A percentile compares a stretch with the other conserved stretches of the same genome.
phyloP scores from a whole-genome alignment of 2,888 invertebrate species.

The Eupithecia abbreviata region DNA sequence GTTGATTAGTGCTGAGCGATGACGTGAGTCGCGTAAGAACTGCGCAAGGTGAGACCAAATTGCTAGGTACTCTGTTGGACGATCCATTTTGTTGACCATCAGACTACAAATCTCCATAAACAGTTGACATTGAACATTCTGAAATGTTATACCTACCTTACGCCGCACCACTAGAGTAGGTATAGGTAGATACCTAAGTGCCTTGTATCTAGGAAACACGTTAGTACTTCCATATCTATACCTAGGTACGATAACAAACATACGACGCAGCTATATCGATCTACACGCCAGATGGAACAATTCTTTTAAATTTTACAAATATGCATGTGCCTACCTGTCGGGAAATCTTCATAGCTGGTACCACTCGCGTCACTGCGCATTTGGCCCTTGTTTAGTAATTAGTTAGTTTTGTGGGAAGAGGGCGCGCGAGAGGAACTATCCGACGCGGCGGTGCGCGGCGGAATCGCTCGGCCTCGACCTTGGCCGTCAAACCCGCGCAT shows the following conservation, averaged over 20 bases:
- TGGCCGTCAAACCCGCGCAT: conserved; percentile 84
- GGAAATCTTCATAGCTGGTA: conserved; percentile 37
- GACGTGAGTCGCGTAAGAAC: conserved; percentile 64
- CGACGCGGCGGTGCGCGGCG: conserved; percentile 80
- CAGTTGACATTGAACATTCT: conserved; percentile 18
- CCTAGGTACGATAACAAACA: conserved; percentile 64
- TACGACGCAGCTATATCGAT: conserved; percentile 59
- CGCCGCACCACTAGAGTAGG: background rate
- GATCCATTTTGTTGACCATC: conserved; percentile 50
- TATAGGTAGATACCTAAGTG: background rate
- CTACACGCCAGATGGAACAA: conserved; percentile 25
- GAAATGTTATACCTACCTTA: background rate
- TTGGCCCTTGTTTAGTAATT: conserved; percentile 60
- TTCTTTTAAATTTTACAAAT: background rate
- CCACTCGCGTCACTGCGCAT: conserved; percentile 76
- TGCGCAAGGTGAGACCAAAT: conserved; percentile 64
- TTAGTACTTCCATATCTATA: conserved; percentile 7
- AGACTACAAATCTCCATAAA: conserved; percentile 40
- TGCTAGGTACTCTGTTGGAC: conserved; percentile 52
- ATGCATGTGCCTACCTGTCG: conserved; percentile 14
- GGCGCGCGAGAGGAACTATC: conserved; percentile 71
- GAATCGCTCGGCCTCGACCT: conserved; percentile 83
- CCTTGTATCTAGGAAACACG: background rate
- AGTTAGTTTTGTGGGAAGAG: conserved; percentile 63
- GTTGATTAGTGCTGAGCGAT: conserved; percentile 65